These are phyloP conservation scores for Drosophila pseudotakahashii DNA, from an alignment of 2,888 invertebrate genomes.

Conservation along the genomic window DNA sequence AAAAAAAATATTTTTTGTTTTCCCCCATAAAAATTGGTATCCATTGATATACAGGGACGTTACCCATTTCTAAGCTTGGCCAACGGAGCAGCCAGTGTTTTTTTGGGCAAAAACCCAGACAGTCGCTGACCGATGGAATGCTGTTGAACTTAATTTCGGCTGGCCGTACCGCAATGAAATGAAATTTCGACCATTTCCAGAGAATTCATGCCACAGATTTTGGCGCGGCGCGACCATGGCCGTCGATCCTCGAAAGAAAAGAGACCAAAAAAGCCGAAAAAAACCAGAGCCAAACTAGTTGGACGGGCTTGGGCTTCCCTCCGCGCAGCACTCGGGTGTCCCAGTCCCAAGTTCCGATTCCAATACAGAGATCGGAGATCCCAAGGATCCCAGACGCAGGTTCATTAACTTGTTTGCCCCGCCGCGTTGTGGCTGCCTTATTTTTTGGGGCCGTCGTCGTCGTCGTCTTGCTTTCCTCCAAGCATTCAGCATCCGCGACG, in stretches of 20 bases:
- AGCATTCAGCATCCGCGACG: slow-evolving; percentile 56
- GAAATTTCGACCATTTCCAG: slow-evolving; percentile 77
- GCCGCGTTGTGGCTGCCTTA: slow-evolving; percentile 30
- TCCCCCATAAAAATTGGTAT: neutral
- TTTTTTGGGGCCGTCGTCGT: slow-evolving; percentile 20
- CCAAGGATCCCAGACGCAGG: slow-evolving; percentile 69
- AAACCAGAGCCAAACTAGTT: slow-evolving; percentile 63
- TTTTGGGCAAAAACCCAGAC: slow-evolving; percentile 40
- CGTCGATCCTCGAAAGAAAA: slow-evolving; percentile 32
- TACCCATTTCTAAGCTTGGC: slow-evolving; percentile 35
- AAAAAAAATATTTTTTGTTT: neutral
- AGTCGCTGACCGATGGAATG: slow-evolving; percentile 62
- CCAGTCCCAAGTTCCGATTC: too few relatives aligned
- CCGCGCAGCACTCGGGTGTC: slow-evolving; percentile 4
- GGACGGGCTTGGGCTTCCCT: slow-evolving; percentile 52
- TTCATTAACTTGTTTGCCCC: slow-evolving; percentile 75
- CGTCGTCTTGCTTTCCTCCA: neutral
- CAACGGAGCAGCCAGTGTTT: slow-evolving; percentile 3
- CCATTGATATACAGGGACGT: slow-evolving; percentile 1
- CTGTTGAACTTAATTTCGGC: slow-evolving; percentile 71
- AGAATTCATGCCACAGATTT: slow-evolving; percentile 77
- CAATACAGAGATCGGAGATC: neutral
- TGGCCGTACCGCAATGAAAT: slow-evolving; percentile 60
- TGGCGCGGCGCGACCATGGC: slow-evolving; percentile 34
- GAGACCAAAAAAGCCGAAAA: slow-evolving; percentile 9